Conservation (phyloP, 2,888 invertebrate genomes). For the Scaptomyza cyrtandrae region DNA sequence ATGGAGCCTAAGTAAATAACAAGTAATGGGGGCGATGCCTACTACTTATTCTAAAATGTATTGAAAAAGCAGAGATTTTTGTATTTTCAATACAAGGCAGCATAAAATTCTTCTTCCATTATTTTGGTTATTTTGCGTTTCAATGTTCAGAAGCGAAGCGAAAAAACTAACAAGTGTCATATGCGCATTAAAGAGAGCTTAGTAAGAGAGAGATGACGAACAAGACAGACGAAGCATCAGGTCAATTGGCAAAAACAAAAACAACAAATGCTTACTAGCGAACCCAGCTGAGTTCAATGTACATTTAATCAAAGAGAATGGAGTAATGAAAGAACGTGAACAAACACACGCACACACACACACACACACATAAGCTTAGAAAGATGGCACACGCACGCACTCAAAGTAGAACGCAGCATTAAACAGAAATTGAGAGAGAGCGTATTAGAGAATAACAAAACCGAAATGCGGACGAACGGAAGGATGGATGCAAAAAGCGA, state of each 20-base stretch:
- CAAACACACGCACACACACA: slow-evolving; percentile 41
- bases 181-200: slow-evolving; percentile 5
- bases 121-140: neutral
- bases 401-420: slow-evolving; percentile 54
- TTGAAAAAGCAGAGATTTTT: neutral
- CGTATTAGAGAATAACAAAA: slow-evolving; percentile 52
- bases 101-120: neutral
- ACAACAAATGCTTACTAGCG: slow-evolving; percentile 31
- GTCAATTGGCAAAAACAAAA: slow-evolving; percentile 18
- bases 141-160: slow-evolving; percentile 1
- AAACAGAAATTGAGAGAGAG: slow-evolving; percentile 26
- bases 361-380: slow-evolving; percentile 11
- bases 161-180: slow-evolving; percentile 35
- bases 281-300: slow-evolving; percentile 69
- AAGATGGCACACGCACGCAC: slow-evolving; percentile 51
- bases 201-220: slow-evolving; percentile 10
- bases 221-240: slow-evolving; percentile 29
- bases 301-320: slow-evolving; percentile 75
- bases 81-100: neutral
- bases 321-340: slow-evolving; percentile 63
- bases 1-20: neutral
- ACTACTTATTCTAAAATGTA: slow-evolving; percentile 14
- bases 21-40: slow-evolving; percentile 28
- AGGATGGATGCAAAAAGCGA: slow-evolving; percentile 43
- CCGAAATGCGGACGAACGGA: slow-evolving; percentile 62